Evolutionary conservation across 2,888 invertebrate genomes (phyloP), one percentile per base, ranked within the genome.

Genomic region (Ichneumon xanthorius): DNA sequence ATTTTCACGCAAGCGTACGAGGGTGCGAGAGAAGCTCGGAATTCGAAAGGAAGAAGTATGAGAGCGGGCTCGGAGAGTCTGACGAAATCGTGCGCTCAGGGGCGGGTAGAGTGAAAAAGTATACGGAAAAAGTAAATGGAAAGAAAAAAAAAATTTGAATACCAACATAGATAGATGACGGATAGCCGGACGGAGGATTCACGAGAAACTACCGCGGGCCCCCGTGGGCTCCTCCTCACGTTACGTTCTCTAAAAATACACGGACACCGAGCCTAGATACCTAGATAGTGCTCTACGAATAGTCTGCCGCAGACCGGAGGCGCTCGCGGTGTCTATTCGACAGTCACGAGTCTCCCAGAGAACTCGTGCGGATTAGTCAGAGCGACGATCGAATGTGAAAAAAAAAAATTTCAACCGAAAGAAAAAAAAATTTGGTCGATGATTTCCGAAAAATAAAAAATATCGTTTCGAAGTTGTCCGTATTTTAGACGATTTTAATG

Each of bases 181-280:
- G 71, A 88, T 79, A 78, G 72, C 70, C 83, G 77, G 63, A 78
- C 71, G 83, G 81, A 78, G 86, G 76, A 79, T 72, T 58, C 58
- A 86, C 79, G 82, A 87, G 80, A 78, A 79, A 73, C 84, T 85
- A 68, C 81, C 77, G 75, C 70, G 78, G 67, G 58, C 77, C 81
- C 87, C 89, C 61, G 63, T 33, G 30, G 87, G 89, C 89, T 91
- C 88, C 93, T 92, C 90, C 94, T 94, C 94, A 91, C 93, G 91
- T 94, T 94, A 94, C 94, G 93, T 89, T 91, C 90, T 92, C 94
- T 93, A 94, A 93, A 94, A 94, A 93, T 94, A 94, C 91, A 85
- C 90, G 90, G 91, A 93, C 93, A 93, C 90, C 93, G 94, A 93
- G 93, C 94, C 94, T 92, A 94, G 94, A 94, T 94, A 94, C 94